Evolutionary conservation across 2,113 vertebrate species (phyloP), one percentile per base, ranked within the genome.

Genomic region (Protobothrops mucrosquamatus): DNA sequence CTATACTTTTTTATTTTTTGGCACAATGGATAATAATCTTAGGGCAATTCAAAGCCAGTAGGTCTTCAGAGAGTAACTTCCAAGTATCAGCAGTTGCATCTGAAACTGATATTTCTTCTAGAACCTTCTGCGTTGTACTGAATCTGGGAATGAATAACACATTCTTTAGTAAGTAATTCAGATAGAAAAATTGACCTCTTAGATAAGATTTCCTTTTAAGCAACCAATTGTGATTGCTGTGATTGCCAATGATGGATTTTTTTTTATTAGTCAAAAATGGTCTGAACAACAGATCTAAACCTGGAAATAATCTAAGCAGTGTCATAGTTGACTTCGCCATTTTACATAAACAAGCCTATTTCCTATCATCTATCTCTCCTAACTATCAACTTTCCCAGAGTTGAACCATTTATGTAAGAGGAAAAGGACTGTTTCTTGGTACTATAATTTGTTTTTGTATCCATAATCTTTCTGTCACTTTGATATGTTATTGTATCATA

Each of bases 11-110:
- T 94, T 91, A 24, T 1, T 57, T 4, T 22, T 94, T 91, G n/a
- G 10, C 46, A 64, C 2, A 1, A 91, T 88, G n/a, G 26, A 61
- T 1, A 43, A 23, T 26, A 39, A 7, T 69, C 56, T 48, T 86
- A 74, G 85, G 9, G 46, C 52, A 22, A 54, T 81, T 81, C 54
- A 91, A 57, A 93, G n/a, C 18, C 69, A 59, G 26, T 6, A 6
- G n/a, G 39, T n/a, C 18, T 89, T 92, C 88, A 46, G 59, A 95
- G 61, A 89, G 87, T 57, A 89, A 39, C 43, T 93, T 92, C 90
- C 91, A 57, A 26, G 23, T 57, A 81, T 91, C 61, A 88, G 6
- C 11, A 85, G 10, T 46, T 11, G 2, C 51, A 92, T 91, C 86
- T 92, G 92, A 92, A 90, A 85, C 6, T 11, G 22, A 48, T 92